Evolutionary conservation across 2,888 invertebrate species (phyloP), one percentile per base, ranked within the genome.

Genomic region (Eupithecia inturbata): DNA sequence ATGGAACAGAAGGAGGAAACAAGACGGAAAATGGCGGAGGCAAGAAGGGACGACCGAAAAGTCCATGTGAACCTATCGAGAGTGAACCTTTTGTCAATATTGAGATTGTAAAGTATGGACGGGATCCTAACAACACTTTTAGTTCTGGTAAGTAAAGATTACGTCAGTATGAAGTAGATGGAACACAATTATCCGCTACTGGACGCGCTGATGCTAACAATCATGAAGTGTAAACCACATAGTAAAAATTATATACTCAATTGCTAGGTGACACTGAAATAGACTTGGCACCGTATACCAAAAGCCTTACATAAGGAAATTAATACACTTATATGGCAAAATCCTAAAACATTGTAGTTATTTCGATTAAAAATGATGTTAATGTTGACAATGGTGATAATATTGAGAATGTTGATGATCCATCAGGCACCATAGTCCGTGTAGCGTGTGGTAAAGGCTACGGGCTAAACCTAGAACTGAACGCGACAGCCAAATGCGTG

Each of bases 371-470:
- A n/a, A n/a, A n/a, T n/a, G n/a, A n/a, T n/a, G n/a, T n/a, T n/a
- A n/a, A n/a, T n/a, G n/a, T n/a, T n/a, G n/a, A n/a, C n/a, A n/a
- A n/a, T n/a, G n/a, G n/a, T n/a, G n/a, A n/a, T n/a, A n/a, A n/a
- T n/a, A 14, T 39, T 14, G 39, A 14, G 1, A 39, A 4, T 12
- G 39, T 39, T 39, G 3, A 57, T 26, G 57, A 26, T 53, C 57
- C 26, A 22, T 1, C 33, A 64, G 95, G 98, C 0, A 97, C 97
- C 0, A 95, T 97, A 67, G 95, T 98, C 0, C 95, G 96, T 81
- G 95, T 97, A 53, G 96, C 96, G 0, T 98, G 98, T 86, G 96
- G 96, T 1, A 96, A 96, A 79, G 97, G 97, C 5, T 97, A 97
- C 83, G 96, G 96, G 16, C 91, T 97, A 5, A 98, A 97, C 86